Percentiles rank a stretch among this genome's conserved stretches.
Evolutionary conservation across 2,797 vertebrate species (phyloP).

Genomic region (Pseudochirops corinnae): DNA sequence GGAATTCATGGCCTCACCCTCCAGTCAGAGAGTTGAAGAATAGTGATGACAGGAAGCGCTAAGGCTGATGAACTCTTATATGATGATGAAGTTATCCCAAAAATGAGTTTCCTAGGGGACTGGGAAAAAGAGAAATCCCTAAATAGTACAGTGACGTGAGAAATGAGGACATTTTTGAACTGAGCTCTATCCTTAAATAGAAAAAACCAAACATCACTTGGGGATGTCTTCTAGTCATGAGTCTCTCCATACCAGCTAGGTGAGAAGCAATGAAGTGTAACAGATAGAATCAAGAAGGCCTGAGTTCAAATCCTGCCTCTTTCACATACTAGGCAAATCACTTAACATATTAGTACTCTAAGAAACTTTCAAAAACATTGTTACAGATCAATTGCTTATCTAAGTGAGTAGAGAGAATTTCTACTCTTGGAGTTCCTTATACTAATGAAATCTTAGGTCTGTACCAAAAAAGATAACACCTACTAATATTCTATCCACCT

Average conservation of each 20-base stretch:
- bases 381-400: not conserved
- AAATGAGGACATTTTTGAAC: not conserved
- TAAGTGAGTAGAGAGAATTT: not conserved
- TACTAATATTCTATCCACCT: not conserved
- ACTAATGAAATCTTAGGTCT: not conserved
- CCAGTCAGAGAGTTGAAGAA: not conserved
- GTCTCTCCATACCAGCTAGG: not conserved
- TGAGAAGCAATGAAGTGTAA: not conserved
- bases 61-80: not conserved
- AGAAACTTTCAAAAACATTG: not conserved
- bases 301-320: not conserved
- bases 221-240: not conserved
- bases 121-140: not conserved
- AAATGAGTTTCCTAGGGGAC: not conserved
- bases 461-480: not conserved
- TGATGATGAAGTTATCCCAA: not conserved
- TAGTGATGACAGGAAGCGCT: not conserved
- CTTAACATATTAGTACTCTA: not conserved
- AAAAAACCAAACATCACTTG: not conserved
- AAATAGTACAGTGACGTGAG: not conserved
- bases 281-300: not conserved
- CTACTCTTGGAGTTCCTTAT: not conserved
- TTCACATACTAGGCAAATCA: not conserved
- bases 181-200: not conserved
- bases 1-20: not conserved